Evolutionary conservation across 1,140 invertebrate genomes (phyloP), one percentile per base, ranked within the genome.

Genomic region (Belonocnema kinseyi): DNA sequence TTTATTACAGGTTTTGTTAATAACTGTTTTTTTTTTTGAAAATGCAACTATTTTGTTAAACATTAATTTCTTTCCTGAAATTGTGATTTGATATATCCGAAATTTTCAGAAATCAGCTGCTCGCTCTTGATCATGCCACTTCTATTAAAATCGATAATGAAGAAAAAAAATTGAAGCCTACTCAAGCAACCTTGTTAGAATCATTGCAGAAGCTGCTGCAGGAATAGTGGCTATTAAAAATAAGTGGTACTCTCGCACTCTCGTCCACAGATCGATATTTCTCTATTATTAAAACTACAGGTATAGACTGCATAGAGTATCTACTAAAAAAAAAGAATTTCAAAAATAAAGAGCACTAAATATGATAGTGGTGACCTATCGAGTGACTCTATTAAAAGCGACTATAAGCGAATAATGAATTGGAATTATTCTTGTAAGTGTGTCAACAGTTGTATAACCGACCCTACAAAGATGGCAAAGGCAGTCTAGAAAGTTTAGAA

Each of bases 201-300:
- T 40, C 4, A 66, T 16, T 58, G 17, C 26, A 58, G 19, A 66
- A 66, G 33, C 13, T 66, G 21, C 40, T 66, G 26, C 58, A 40
- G 19, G 33, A 66, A 66, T 46, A 46, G 11, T 14, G 11, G 5
- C 26, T 66, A 66, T 40, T 16, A 33, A 66, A 66, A 66, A 40
- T 16, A 66, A 26, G 56, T 26, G 19, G 21, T 33, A 56, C 53
- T 56, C 53, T 56, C 21, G 58, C 58, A 66, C 58, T 40, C 21
- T 66, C 58, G 8, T 40, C 21, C 19, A 66, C 19, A 33, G 26
- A 66, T 66, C 58, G 58, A 40, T 40, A 6, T 26, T 16, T 16
- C 58, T 66, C 11, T 66, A 66, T 66, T 66, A 66, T 66, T 66
- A 40, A 66, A 66, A 21, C 33, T 26, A 14, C 26, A 33, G 26